These are phyloP conservation scores for Pasiphila rectangulata DNA, from an alignment of 2,888 invertebrate species.

Conservation along the genomic window DNA sequence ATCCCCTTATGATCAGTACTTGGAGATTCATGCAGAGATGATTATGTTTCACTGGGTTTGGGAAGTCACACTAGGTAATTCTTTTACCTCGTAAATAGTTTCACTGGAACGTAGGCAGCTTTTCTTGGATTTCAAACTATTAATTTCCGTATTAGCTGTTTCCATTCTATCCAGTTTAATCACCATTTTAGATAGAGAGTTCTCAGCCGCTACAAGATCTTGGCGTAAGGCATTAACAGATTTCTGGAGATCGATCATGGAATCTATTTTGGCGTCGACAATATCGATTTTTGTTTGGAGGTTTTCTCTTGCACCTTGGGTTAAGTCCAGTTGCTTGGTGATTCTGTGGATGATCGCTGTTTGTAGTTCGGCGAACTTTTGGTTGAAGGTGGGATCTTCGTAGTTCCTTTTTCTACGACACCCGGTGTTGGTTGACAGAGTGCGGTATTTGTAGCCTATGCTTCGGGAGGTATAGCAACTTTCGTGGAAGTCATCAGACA, in stretches of 20 bases:
- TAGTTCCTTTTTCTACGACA: conserved; percentile 42
- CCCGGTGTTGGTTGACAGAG: conserved; percentile 65
- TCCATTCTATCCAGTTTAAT: conserved; percentile 54
- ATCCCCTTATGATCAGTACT: no score
- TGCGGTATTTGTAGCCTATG: conserved; percentile 66
- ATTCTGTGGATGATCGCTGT: conserved; percentile 51
- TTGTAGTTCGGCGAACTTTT: conserved; percentile 56
- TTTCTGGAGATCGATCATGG: conserved; percentile 54
- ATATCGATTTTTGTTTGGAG: conserved; percentile 53
- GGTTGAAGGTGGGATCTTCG: conserved; percentile 49
- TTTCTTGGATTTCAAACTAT: conserved; percentile 40
- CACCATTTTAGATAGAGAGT: conserved; percentile 38
- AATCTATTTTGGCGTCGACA: conserved; percentile 55
- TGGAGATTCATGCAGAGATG: no score
- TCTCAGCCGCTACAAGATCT: conserved; percentile 44
- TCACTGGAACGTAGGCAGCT: conserved; percentile 34
- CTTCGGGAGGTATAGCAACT: conserved; percentile 62
- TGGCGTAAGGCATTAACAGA: conserved; percentile 46
- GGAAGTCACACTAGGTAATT: no score
- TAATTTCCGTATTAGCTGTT: conserved; percentile 29
- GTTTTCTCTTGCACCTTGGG: conserved; percentile 45
- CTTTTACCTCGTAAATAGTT: conserved; percentile 38
- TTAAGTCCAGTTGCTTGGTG: conserved; percentile 45
- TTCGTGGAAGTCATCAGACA: conserved; percentile 60
- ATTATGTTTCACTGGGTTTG: no score